A percentile compares a stretch with the other conserved stretches of the same genome.
Conservation (phyloP, 2,113 vertebrate species). For the Callaeas wilsoni region DNA sequence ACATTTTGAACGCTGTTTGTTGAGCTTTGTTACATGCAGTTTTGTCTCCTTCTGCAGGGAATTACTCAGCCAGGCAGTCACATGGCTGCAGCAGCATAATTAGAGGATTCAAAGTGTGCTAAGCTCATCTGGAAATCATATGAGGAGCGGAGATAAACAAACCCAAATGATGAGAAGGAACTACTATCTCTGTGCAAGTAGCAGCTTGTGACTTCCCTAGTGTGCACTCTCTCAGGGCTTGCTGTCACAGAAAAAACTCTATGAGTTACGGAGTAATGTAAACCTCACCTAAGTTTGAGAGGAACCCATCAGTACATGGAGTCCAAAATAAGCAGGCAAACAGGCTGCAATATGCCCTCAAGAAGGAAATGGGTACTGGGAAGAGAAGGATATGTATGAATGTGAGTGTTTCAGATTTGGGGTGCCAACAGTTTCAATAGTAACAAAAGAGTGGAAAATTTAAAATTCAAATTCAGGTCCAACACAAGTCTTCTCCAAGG, state of each 20-base stretch:
- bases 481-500: not conserved
- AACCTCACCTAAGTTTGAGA: not conserved
- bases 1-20: slow-evolving; percentile 31
- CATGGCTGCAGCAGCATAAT: slow-evolving; percentile 53
- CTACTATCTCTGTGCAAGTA: not conserved
- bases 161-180: not conserved
- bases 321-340: not conserved
- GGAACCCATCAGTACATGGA: not conserved
- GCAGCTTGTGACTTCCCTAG: not conserved
- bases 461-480: not conserved
- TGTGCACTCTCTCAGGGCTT: not conserved
- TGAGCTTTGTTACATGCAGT: slow-evolving; percentile 64
- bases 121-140: not conserved
- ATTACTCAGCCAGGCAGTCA: slow-evolving; percentile 63
- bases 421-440: not conserved
- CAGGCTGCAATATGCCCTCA: not conserved
- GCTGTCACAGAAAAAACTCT: not conserved
- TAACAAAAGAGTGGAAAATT: not conserved
- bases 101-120: slow-evolving; percentile 57
- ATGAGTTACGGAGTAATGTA: not conserved
- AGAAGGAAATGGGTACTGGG: not conserved
- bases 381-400: not conserved
- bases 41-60: slow-evolving; percentile 71
- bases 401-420: not conserved
- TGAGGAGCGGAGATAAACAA: not conserved